These are phyloP conservation scores for Cerceris rybyensis DNA, from an alignment of 2,888 invertebrate species.

Conservation along the genomic window DNA sequence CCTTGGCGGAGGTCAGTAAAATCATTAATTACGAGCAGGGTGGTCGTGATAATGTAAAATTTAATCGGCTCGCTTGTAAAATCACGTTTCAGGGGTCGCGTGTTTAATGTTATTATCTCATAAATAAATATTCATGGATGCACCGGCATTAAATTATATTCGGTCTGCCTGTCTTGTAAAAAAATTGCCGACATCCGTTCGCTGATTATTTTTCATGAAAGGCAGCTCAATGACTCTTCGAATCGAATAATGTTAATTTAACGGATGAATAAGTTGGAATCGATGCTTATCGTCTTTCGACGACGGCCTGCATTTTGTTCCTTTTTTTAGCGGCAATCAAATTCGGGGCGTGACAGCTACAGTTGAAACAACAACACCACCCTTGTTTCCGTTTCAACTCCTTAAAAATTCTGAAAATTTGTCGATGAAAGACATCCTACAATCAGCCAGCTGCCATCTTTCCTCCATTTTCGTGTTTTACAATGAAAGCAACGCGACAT, in stretches of 20 bases:
- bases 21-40: neutral
- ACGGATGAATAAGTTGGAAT: constrained; percentile 61
- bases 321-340: neutral
- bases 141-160: constrained; percentile 24
- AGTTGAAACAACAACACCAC: neutral
- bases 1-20: constrained; percentile 15
- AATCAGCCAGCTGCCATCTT: no score
- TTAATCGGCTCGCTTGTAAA: neutral
- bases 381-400: no score
- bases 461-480: no score
- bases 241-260: constrained; percentile 68
- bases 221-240: constrained; percentile 62
- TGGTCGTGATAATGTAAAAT: constrained; percentile 3
- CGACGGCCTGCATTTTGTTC: constrained; percentile 27
- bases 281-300: constrained; percentile 18
- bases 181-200: constrained; percentile 77
- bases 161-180: constrained; percentile 30
- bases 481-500: no score
- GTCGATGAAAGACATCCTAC: no score
- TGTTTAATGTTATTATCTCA: neutral
- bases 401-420: no score
- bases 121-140: constrained; percentile 33
- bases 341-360: neutral
- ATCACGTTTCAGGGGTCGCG: constrained; percentile 34
- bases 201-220: constrained; percentile 78